Evolutionary conservation across 2,888 invertebrate species (phyloP).

Genomic region (Ganaspis brasiliensis): DNA sequence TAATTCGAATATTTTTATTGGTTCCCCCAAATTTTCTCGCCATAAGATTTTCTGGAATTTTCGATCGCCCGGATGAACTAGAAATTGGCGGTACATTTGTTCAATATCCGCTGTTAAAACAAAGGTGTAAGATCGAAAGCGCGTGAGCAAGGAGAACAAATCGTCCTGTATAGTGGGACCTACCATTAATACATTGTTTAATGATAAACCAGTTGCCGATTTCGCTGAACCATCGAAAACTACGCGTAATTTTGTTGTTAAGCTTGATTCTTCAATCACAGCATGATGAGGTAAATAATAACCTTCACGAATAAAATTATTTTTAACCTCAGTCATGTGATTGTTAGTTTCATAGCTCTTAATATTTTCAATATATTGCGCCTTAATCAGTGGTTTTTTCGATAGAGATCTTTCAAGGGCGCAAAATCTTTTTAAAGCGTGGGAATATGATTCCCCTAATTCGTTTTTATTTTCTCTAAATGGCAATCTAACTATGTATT

Average conservation of each 20-base stretch:
- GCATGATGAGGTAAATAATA: conserved; percentile 68
- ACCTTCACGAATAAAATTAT: conserved; percentile 13
- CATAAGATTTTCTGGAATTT: too few relatives aligned
- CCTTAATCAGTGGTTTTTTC: background rate
- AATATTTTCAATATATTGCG: conserved; percentile 41
- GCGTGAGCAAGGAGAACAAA: background rate
- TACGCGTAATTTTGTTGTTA: conserved; percentile 66
- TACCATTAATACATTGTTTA: background rate
- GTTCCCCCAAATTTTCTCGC: background rate
- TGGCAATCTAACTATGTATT: conserved; percentile 37
- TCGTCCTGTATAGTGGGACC: background rate
- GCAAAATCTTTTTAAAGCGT: conserved; percentile 39
- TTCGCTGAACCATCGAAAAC: background rate
- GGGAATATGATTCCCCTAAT: conserved; percentile 36
- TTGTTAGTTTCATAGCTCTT: conserved; percentile 32
- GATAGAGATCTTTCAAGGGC: conserved; percentile 20
- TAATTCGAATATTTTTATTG: background rate
- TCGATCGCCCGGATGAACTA: too few relatives aligned
- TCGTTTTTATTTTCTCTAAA: conserved; percentile 32
- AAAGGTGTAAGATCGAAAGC: background rate
- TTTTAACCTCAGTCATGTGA: conserved; percentile 32
- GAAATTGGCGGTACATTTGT: background rate
- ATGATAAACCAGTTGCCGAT: background rate
- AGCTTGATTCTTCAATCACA: conserved; percentile 61
- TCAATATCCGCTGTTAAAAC: background rate